Evolutionary conservation across 2,888 invertebrate genomes (phyloP).

Genomic region (Drosophila mercatorum): DNA sequence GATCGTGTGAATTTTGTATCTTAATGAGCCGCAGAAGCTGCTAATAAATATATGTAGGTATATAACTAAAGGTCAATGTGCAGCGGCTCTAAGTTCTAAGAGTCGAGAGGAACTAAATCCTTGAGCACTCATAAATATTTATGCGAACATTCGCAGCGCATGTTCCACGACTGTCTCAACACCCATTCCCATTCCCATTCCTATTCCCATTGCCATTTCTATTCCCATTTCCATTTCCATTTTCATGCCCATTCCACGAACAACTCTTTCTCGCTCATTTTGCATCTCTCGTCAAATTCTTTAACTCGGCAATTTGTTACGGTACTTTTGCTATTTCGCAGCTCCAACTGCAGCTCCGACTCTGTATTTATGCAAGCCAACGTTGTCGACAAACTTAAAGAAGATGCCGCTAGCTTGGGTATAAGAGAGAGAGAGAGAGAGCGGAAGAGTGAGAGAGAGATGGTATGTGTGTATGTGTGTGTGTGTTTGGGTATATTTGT

Average conservation of each 20-base stretch:
- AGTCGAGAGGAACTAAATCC: constrained; percentile 21
- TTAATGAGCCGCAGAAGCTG: constrained; percentile 14
- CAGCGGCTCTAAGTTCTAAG: neutral
- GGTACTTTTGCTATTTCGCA: constrained; percentile 64
- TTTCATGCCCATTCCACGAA: constrained; percentile 57
- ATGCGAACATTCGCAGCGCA: constrained; percentile 30
- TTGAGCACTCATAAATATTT: constrained; percentile 69
- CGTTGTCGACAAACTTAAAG: constrained; percentile 61
- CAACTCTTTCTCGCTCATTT: constrained; percentile 50
- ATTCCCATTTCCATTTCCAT: constrained; percentile 34
- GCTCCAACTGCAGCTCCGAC: constrained; percentile 24
- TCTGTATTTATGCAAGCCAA: constrained; percentile 69
- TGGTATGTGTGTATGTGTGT: neutral
- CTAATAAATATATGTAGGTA: neutral
- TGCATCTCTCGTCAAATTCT: constrained; percentile 68
- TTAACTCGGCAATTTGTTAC: constrained; percentile 70
- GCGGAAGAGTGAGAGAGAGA: too few species aligned
- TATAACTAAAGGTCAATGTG: neutral
- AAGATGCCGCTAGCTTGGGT: constrained; percentile 53
- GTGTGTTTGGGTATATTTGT: constrained; percentile 64
- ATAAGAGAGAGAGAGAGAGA: constrained; percentile 3
- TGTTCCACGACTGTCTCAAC: constrained; percentile 28
- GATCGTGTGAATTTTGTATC: constrained; percentile 60
- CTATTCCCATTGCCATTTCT: constrained; percentile 21
- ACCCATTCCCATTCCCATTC: constrained; percentile 25